Percentiles rank a stretch among this genome's conserved stretches.
Conservation (phyloP, 2,113 vertebrate genomes). For the Microtus richardsoni region DNA sequence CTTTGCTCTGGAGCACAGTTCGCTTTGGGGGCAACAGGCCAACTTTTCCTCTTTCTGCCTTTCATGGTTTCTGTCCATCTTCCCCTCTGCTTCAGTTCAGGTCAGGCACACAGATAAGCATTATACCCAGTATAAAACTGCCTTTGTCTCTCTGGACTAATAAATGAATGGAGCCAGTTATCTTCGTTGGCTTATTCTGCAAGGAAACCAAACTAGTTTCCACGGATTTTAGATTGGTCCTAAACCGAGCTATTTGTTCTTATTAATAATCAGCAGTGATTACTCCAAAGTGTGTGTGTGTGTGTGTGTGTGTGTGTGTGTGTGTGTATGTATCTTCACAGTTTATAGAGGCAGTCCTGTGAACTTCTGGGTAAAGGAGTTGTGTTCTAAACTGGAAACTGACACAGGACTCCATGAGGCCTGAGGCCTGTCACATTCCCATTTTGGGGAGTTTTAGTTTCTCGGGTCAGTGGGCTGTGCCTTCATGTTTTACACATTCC, state of each 20-base stretch:
- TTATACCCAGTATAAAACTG: constrained; percentile 81
- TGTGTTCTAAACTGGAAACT: neutral
- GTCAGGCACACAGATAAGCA: constrained; percentile 83
- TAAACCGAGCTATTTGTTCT: constrained; percentile 63
- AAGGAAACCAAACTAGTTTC: constrained; percentile 79
- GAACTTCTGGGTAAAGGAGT: constrained; percentile 3
- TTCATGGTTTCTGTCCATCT: constrained; percentile 75
- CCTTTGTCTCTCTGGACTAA: constrained; percentile 79
- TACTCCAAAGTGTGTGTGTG: neutral
- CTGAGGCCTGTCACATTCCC: neutral
- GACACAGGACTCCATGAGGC: neutral
- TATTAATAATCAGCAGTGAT: constrained; percentile 37
- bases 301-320: too few relatives aligned
- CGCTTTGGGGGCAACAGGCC: constrained; percentile 52
- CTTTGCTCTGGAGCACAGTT: constrained; percentile 64
- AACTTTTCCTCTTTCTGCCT: constrained; percentile 70
- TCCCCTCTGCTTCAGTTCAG: constrained; percentile 63
- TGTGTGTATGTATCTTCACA: neutral
- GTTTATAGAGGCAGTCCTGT: constrained; percentile 12
- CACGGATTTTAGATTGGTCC: constrained; percentile 65
- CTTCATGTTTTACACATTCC: constrained; percentile 47
- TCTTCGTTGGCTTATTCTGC: constrained; percentile 79
- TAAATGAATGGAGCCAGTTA: constrained; percentile 80
- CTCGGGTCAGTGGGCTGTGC: neutral
- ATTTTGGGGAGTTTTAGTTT: neutral